A percentile compares a stretch with the other conserved stretches of the same genome.
These are phyloP conservation scores for Centrocercus urophasianus DNA, from an alignment of 2,113 vertebrate genomes.

Conservation along the genomic window DNA sequence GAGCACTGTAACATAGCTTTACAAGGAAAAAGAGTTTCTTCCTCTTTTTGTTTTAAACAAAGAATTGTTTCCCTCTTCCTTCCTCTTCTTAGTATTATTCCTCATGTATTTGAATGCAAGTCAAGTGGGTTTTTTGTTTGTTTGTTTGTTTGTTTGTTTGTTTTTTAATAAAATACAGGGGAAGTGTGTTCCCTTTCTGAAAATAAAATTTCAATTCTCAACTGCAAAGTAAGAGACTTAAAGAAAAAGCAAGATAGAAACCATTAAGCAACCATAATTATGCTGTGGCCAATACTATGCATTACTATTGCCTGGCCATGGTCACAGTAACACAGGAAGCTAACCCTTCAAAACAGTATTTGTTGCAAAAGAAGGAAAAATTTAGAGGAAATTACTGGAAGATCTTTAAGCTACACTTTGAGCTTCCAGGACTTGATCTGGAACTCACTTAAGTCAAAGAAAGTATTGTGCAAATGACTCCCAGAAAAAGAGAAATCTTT, in stretches of 20 bases:
- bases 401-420: background rate
- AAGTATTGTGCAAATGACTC: background rate
- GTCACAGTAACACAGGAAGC: background rate
- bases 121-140: background rate
- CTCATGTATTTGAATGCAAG: background rate
- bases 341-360: background rate
- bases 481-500: background rate
- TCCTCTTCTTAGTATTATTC: background rate
- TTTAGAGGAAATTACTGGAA: background rate
- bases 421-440: background rate
- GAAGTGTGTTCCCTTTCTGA: background rate
- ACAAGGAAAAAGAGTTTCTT: background rate
- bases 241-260: background rate
- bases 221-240: background rate
- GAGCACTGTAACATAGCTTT: background rate
- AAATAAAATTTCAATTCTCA: background rate
- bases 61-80: background rate
- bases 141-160: background rate
- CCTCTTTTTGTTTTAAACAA: conserved; percentile 15
- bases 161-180: background rate
- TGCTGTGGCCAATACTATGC: background rate
- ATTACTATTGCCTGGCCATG: background rate
- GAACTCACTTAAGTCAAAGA: background rate
- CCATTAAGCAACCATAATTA: background rate
- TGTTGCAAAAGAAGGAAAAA: background rate